These are phyloP conservation scores for Neoaliturus tenellus DNA, from an alignment of 2,888 invertebrate genomes.

Conservation along the genomic window DNA sequence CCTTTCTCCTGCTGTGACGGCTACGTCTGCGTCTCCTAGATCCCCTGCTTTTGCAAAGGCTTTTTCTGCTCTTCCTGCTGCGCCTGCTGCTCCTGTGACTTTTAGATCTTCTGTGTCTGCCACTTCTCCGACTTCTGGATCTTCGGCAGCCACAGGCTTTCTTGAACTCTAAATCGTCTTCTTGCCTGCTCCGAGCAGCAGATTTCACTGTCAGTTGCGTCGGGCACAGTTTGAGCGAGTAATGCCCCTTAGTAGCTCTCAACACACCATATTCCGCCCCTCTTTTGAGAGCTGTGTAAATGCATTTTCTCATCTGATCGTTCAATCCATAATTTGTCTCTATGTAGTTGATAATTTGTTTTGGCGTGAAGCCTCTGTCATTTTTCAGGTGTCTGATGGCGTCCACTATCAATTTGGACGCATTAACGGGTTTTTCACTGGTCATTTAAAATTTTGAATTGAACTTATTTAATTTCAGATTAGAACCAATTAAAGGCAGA, in stretches of 20 bases:
- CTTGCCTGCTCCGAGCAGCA: too few species aligned
- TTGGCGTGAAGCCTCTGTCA: background rate
- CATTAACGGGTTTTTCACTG: too few species aligned
- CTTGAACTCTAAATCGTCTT: too few species aligned
- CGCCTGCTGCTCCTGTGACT: background rate
- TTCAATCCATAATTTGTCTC: background rate
- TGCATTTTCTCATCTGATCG: background rate
- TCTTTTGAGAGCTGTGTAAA: background rate
- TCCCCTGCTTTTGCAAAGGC: background rate
- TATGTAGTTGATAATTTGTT: conserved; percentile 4
- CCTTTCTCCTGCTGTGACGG: too few species aligned
- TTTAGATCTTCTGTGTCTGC: background rate
- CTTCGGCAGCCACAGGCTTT: too few species aligned
- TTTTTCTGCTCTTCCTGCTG: background rate
- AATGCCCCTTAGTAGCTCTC: background rate
- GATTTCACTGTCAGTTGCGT: too few species aligned
- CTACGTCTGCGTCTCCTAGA: background rate
- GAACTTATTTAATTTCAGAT: too few species aligned
- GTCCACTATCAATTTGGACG: background rate
- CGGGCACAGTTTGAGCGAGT: background rate
- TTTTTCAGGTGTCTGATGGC: background rate
- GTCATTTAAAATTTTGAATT: too few species aligned
- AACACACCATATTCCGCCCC: conserved; percentile 4
- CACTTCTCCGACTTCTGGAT: background rate
- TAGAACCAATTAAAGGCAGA: too few species aligned